These are phyloP conservation scores for Chitala chitala DNA, from an alignment of 2,113 vertebrate genomes.

Conservation along the genomic window DNA sequence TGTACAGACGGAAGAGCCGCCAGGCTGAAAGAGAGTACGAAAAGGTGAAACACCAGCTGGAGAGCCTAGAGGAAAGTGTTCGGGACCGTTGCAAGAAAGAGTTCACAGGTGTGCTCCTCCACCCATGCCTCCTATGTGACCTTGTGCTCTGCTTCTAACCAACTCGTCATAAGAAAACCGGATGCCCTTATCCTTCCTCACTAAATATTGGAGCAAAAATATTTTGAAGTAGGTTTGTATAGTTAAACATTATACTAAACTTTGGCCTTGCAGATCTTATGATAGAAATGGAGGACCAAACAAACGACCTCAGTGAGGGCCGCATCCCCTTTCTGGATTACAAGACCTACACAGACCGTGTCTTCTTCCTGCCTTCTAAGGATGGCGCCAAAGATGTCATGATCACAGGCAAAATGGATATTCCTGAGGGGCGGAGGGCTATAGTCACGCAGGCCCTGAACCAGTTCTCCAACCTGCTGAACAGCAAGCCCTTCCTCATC, in stretches of 20 bases:
- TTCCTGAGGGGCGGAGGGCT: constrained; percentile 74
- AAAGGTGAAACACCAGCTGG: constrained; percentile 90
- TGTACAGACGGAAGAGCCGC: constrained; percentile 84
- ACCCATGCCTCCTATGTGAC: neutral
- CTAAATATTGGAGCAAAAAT: neutral
- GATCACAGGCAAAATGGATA: constrained; percentile 81
- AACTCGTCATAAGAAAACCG: too few species aligned
- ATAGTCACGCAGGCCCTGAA: constrained; percentile 82
- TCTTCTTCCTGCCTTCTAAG: constrained; percentile 92
- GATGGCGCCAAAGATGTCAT: constrained; percentile 84
- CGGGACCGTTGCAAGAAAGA: constrained; percentile 96
- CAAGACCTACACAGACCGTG: constrained; percentile 87
- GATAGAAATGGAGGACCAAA: constrained; percentile 98
- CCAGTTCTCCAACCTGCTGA: constrained; percentile 95
- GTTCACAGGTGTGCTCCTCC: constrained; percentile 77
- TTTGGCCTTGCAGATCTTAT: constrained; percentile 74
- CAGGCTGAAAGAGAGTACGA: constrained; percentile 94
- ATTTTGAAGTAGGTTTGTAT: neutral
- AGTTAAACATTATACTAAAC: neutral
- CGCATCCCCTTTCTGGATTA: constrained; percentile 91
- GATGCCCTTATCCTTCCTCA: too few species aligned
- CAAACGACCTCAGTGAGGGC: constrained; percentile 83
- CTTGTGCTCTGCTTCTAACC: too few species aligned
- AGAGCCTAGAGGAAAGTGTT: constrained; percentile 90
- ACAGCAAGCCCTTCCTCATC: constrained; percentile 94